A percentile compares a stretch with the other conserved stretches of the same genome.
phyloP scores from a whole-genome alignment of 2,113 vertebrate species.

The Petrocephalus microphthalmus region DNA sequence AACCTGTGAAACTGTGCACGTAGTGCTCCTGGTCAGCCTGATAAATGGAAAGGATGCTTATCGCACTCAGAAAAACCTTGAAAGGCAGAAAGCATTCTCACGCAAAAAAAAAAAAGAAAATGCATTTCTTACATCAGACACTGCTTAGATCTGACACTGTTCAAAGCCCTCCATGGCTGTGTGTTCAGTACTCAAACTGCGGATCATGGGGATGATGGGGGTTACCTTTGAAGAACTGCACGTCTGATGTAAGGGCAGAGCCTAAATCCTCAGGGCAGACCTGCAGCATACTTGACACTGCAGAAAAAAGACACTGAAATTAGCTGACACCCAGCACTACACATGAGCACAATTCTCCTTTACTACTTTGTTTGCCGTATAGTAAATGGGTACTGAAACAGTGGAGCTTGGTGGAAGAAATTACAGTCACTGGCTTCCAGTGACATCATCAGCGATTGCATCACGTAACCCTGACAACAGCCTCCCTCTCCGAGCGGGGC shows the following conservation, averaged over 20 bases:
- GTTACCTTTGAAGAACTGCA: constrained; percentile 89
- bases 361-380: not conserved
- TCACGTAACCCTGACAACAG: constrained; percentile 44
- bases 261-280: constrained; percentile 75
- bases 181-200: not conserved
- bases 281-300: constrained; percentile 83
- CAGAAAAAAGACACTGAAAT: constrained; percentile 25
- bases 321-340: not conserved
- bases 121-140: not conserved
- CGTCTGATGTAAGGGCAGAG: constrained; percentile 80
- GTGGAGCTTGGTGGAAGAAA: not conserved
- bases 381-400: not conserved
- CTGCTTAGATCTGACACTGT: not conserved
- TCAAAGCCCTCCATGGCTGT: not conserved
- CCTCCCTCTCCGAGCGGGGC: not conserved
- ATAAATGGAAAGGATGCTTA: not conserved
- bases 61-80: not conserved
- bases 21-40: not conserved
- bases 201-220: not conserved
- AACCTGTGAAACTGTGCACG: not conserved
- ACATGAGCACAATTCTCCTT: not conserved
- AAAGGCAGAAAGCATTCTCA: not conserved
- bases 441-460: constrained; percentile 43
- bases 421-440: not conserved
- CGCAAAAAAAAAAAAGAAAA: too few relatives aligned